Evolutionary conservation across 2,888 invertebrate genomes (phyloP).

Genomic region (Buathra laborator): DNA sequence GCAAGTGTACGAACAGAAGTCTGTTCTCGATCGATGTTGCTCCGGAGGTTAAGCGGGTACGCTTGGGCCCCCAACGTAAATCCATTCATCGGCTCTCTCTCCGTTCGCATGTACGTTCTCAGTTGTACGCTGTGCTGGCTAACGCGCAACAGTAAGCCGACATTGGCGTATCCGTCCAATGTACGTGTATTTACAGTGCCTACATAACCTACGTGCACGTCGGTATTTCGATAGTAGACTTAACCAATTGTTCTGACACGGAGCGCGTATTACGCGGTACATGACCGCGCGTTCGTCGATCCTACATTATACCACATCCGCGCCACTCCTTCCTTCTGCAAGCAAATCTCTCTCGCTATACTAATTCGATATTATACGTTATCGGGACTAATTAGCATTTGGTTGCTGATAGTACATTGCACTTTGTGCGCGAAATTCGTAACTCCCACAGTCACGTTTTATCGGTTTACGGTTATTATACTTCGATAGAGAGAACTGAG

Average conservation of each 20-base stretch:
- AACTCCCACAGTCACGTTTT: constrained; percentile 16
- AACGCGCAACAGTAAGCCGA: constrained; percentile 6
- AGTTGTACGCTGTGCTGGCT: not conserved
- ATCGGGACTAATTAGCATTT: constrained; percentile 42
- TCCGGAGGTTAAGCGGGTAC: not conserved
- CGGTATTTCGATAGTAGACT: constrained; percentile 2
- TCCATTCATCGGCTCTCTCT: not conserved
- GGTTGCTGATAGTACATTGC: constrained; percentile 22
- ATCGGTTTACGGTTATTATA: not conserved
- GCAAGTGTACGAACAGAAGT: not conserved
- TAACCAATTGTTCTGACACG: constrained; percentile 3
- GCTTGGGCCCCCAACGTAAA: not conserved
- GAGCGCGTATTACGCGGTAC: constrained; percentile 8
- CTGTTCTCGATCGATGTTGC: not conserved
- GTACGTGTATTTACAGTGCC: not conserved
- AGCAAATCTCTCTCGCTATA: constrained; percentile 51
- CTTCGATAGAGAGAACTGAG: not conserved
- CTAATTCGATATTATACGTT: constrained; percentile 62
- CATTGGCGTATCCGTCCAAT: constrained; percentile 6
- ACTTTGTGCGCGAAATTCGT: constrained; percentile 26
- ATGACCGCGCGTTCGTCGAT: constrained; percentile 23
- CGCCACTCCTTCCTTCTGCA: constrained; percentile 28
- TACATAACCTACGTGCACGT: not conserved
- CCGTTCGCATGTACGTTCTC: not conserved
- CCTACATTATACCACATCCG: constrained; percentile 22